Percentiles rank a stretch among this genome's conserved stretches.
phyloP scores from a whole-genome alignment of 1,140 invertebrate genomes.

The Drosophila dunni region DNA sequence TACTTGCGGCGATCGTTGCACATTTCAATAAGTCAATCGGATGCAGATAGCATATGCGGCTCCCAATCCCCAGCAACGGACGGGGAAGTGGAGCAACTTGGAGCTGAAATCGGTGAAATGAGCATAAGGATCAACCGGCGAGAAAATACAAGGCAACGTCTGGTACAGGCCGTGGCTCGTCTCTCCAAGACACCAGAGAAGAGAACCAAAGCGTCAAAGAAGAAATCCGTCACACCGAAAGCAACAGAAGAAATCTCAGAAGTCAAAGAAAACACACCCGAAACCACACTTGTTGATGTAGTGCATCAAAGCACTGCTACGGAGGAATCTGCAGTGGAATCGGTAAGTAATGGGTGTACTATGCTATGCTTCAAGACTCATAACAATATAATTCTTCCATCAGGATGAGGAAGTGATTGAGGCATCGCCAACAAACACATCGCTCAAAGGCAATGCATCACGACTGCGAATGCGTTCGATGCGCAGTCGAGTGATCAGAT shows the following conservation, averaged over 20 bases:
- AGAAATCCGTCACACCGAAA: too few relatives aligned
- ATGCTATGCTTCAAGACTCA: neutral
- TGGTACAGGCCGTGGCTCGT: constrained; percentile 42
- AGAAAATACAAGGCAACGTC: constrained; percentile 41
- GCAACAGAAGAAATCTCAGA: neutral
- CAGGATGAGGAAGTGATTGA: constrained; percentile 62
- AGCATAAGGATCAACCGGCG: constrained; percentile 41
- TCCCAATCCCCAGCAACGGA: constrained; percentile 28
- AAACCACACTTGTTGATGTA: neutral
- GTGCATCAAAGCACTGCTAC: neutral
- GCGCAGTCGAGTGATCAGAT: constrained; percentile 33
- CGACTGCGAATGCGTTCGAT: constrained; percentile 54
- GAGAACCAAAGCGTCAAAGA: neutral
- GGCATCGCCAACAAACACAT: constrained; percentile 53
- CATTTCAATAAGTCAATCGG: constrained; percentile 58
- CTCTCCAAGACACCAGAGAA: constrained; percentile 37
- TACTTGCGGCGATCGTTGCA: constrained; percentile 67
- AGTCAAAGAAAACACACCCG: neutral
- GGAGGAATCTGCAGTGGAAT: neutral
- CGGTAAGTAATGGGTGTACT: constrained; percentile 9
- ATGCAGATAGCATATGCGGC: constrained; percentile 42
- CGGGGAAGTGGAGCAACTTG: constrained; percentile 12
- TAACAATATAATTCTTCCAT: constrained; percentile 16
- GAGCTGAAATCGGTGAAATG: constrained; percentile 24
- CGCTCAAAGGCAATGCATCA: constrained; percentile 20